Percentiles rank a stretch among this genome's conserved stretches.
Conservation (phyloP, 92 coral and sea anemone genomes). For the Epizoanthus ramosus region DNA sequence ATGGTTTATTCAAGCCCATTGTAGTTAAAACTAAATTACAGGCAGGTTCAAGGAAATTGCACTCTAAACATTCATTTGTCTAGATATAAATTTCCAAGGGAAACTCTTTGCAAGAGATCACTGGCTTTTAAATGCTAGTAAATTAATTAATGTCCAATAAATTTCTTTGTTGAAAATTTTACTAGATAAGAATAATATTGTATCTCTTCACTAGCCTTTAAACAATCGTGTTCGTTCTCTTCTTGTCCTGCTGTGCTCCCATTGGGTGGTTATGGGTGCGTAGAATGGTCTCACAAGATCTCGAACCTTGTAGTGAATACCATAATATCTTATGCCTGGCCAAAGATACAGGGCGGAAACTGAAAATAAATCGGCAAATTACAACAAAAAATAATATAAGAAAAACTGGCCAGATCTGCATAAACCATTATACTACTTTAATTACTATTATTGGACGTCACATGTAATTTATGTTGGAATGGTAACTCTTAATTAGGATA, state of each 20-base stretch:
- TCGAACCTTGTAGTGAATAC: constrained; percentile 71
- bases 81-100: no score
- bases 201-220: constrained; percentile 56
- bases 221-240: constrained; percentile 62
- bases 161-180: not conserved
- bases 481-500: no score
- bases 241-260: constrained; percentile 92
- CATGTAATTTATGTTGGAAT: no score
- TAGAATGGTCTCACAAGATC: constrained; percentile 73
- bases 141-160: no score
- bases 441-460: no score
- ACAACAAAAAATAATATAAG: not conserved
- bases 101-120: no score
- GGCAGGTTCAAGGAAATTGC: no score
- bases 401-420: not conserved
- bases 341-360: constrained; percentile 79
- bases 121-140: no score
- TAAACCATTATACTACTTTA: no score
- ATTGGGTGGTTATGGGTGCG: constrained; percentile 85
- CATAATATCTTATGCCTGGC: constrained; percentile 90
- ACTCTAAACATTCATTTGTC: no score
- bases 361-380: constrained; percentile 27
- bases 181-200: not conserved
- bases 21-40: no score
- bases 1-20: no score